Percentiles rank a stretch among this genome's conserved stretches.
phyloP scores from a whole-genome alignment of 2,113 vertebrate species.

The Mesoclemmys tuberculata region DNA sequence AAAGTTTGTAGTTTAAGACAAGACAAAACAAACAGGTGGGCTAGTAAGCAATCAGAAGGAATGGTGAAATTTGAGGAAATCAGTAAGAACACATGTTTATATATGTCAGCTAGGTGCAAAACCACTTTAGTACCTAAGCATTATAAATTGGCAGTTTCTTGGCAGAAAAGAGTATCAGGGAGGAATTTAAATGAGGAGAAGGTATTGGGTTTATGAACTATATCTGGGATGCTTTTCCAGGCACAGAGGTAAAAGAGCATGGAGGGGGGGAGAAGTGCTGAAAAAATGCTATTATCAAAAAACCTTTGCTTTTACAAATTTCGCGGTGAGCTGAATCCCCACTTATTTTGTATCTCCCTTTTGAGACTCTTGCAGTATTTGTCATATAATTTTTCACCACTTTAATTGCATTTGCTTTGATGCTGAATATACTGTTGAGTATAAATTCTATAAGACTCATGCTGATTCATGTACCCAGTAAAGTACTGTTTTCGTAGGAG shows the following conservation, averaged over 20 bases:
- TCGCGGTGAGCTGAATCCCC: not conserved
- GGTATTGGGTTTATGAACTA: not conserved
- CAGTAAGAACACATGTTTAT: not conserved
- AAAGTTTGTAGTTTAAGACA: not conserved
- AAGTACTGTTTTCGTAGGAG: not conserved
- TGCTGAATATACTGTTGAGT: not conserved
- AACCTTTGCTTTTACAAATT: fast-evolving
- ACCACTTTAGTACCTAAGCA: not conserved
- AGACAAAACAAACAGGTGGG: no score
- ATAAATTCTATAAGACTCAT: not conserved
- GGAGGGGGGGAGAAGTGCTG: not conserved
- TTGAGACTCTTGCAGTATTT: not conserved
- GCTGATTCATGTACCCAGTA: not conserved
- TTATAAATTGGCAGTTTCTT: not conserved
- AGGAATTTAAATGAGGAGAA: not conserved
- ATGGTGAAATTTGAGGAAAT: not conserved
- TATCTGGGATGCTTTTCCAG: not conserved
- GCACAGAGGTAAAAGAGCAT: not conserved
- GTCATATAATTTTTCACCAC: not conserved
- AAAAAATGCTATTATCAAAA: not conserved
- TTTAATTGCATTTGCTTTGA: not conserved
- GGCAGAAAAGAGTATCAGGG: not conserved
- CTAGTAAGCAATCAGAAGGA: no score
- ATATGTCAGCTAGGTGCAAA: not conserved
- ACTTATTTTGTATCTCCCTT: not conserved